Evolutionary conservation across 2,113 vertebrate species (phyloP).

Genomic region (Siniperca chuatsi): DNA sequence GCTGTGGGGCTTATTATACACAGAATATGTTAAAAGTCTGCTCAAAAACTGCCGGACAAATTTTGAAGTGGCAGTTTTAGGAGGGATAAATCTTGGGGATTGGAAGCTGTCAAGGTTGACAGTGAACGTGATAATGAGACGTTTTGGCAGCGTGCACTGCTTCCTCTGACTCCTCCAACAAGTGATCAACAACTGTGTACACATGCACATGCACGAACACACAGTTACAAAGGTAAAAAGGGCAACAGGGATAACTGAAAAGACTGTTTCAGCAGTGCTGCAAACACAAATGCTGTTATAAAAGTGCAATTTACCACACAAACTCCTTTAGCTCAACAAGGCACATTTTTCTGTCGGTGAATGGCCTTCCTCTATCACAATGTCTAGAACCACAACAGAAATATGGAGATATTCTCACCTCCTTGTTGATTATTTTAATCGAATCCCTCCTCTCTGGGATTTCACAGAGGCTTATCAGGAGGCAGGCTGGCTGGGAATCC

Average conservation of each 20-base stretch:
- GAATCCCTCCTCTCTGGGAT: slow-evolving; percentile 59
- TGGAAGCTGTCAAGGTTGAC: slow-evolving; percentile 67
- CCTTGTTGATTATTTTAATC: slow-evolving; percentile 77
- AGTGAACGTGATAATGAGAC: slow-evolving; percentile 67
- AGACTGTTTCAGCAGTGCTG: slow-evolving; percentile 10
- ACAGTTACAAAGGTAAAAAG: slow-evolving; percentile 50
- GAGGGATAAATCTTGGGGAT: slow-evolving; percentile 61
- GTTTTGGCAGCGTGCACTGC: slow-evolving; percentile 28
- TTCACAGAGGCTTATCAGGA: slow-evolving; percentile 76
- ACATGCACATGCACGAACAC: slow-evolving; percentile 12
- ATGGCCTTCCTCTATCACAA: slow-evolving; percentile 43
- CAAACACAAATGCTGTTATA: slow-evolving; percentile 3
- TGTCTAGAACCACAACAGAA: slow-evolving; percentile 37
- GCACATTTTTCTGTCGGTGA: not conserved
- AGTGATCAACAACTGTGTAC: slow-evolving; percentile 44
- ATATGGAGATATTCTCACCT: slow-evolving; percentile 61
- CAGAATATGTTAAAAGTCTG: slow-evolving; percentile 37
- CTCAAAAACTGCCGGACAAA: slow-evolving; percentile 41
- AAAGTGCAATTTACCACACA: slow-evolving; percentile 13
- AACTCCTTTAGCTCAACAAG: slow-evolving; percentile 18
- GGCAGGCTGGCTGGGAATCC: slow-evolving; percentile 68
- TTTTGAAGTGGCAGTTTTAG: slow-evolving; percentile 69
- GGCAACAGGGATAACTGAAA: slow-evolving; percentile 24
- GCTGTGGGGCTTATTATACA: slow-evolving; percentile 11
- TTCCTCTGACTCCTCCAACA: slow-evolving; percentile 40